Conservation (phyloP, 2,113 vertebrate species). For the cat (Felis catus) region DNA sequence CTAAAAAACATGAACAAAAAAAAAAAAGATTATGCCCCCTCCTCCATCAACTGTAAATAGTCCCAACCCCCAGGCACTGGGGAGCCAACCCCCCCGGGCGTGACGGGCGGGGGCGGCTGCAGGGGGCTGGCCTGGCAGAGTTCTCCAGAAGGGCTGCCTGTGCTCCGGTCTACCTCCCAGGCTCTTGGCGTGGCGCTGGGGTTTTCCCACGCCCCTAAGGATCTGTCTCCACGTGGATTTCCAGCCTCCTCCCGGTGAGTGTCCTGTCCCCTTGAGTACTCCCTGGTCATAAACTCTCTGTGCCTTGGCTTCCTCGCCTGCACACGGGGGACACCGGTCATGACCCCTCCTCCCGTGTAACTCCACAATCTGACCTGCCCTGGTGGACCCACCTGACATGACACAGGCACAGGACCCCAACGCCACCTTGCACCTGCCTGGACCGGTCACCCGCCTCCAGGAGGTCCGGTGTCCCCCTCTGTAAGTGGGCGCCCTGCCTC, state of each 20-base stretch:
- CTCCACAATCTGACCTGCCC: accelerated
- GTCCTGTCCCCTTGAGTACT: neutral
- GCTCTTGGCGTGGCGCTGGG: neutral
- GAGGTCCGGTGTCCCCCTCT: accelerated
- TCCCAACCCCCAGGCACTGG: neutral
- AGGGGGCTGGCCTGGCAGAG: neutral
- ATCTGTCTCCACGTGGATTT: accelerated
- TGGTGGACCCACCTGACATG: accelerated
- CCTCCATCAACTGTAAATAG: neutral
- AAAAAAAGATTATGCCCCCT: neutral
- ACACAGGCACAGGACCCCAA: neutral
- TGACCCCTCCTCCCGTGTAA: accelerated
- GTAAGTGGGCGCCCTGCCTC: no score
- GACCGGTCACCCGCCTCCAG: accelerated
- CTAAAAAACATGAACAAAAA: neutral
- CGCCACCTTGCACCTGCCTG: accelerated
- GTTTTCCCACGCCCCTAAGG: accelerated
- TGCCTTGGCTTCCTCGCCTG: neutral
- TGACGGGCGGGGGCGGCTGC: neutral
- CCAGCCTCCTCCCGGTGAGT: neutral
- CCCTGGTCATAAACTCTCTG: neutral
- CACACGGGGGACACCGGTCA: no score
- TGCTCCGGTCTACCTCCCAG: neutral
- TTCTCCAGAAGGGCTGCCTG: no score
- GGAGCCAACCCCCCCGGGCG: neutral